These are phyloP conservation scores for Calameuta pallipes DNA, from an alignment of 2,888 invertebrate genomes.

Conservation along the genomic window DNA sequence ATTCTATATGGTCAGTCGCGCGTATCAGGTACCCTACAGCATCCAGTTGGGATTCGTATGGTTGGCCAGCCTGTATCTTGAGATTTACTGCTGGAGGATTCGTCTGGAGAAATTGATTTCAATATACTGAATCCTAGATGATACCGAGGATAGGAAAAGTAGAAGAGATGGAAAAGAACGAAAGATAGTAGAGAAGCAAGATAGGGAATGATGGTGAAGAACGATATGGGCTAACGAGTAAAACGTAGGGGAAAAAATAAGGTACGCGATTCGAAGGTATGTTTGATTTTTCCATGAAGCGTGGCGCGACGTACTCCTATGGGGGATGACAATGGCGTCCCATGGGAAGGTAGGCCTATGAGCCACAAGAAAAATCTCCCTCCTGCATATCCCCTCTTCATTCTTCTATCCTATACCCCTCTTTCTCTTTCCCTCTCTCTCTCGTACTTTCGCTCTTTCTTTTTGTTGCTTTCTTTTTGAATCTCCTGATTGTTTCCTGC, in stretches of 20 bases:
- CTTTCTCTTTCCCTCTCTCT: slow-evolving; percentile 30
- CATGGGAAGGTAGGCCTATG: slow-evolving; percentile 58
- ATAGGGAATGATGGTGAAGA: no score
- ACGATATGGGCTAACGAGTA: no score
- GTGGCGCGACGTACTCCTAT: slow-evolving; percentile 52
- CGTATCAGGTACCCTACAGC: neutral
- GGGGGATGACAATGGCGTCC: slow-evolving; percentile 63
- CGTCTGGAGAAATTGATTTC: no score
- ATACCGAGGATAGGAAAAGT: no score
- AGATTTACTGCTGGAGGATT: neutral
- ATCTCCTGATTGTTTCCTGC: slow-evolving; percentile 60
- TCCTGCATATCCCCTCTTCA: slow-evolving; percentile 34
- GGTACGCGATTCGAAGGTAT: slow-evolving; percentile 47
- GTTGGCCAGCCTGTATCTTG: neutral
- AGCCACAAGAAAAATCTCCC: slow-evolving; percentile 36
- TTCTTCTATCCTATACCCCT: slow-evolving; percentile 46
- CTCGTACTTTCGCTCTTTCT: slow-evolving; percentile 19
- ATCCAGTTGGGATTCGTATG: neutral
- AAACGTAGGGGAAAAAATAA: neutral
- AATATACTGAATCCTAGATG: no score
- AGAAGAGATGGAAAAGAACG: no score
- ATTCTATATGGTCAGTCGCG: neutral
- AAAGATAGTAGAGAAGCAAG: no score
- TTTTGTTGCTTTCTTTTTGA: slow-evolving; percentile 32
- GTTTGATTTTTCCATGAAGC: slow-evolving; percentile 61